Base-by-base conservation (phyloP, 2,797 vertebrate species). In the Gila robusta region DNA sequence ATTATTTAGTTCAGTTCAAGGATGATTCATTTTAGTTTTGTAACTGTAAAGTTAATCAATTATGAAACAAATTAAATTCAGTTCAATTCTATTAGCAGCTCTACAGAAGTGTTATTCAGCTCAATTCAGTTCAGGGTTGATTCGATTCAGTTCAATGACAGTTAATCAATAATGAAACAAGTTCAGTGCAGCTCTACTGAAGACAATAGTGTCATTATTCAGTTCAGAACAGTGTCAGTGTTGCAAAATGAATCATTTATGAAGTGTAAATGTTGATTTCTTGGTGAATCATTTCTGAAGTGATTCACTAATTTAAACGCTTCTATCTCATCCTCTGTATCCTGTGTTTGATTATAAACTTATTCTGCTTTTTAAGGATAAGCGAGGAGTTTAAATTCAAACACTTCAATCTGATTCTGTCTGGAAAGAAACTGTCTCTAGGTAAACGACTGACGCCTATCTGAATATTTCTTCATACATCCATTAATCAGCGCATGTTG, bases 351-450 rank as follows among this genome's bases (percentile, higher is more conserved):
- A 28, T 67, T 83, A n/a, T 66, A 3, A 19, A 2, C 49, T 23
- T 72, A 0, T 64, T 77, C 17, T 84, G 35, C 90, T 10, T 69
- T 86, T 89, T 83, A 87, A 98, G 97, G 94, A 97, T 98, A 89
- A 93, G 92, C 26, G 93, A 96, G 59, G 90, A 95, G 26, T 95
- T 93, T 86, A 94, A 94, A 52, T 93, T 98, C 74, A 95, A 96
- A 92, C 89, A 93, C 87, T 94, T 99, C 91, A 98, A 97, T 93
- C 95, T 99, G 87, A 96, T 99, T 89, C 94, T 97, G 85, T 96
- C 96, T 76, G 98, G 98, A 89, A 98, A 95, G 88, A 95, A 94
- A 9, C 94, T 99, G 89, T 92, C 91, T 49, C 90, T 93, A 70
- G 97, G 97, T 98, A 95, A 87, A 95, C 92, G 4, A 32, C 17